phyloP scores from a whole-genome alignment of 92 coral and sea anemone genomes.

The Palythoa heliodiscus region DNA sequence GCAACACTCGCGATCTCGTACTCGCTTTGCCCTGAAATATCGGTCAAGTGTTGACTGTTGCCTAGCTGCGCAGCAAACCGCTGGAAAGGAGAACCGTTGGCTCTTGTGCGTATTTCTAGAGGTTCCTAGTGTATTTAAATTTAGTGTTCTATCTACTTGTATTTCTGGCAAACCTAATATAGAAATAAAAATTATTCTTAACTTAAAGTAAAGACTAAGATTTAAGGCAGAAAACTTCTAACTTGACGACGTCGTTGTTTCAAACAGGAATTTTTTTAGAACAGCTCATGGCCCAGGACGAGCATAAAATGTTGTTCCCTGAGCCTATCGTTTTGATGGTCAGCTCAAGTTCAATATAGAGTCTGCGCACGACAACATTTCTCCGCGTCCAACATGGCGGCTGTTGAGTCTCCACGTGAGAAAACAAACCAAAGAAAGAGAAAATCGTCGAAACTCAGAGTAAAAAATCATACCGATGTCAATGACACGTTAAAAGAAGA shows the following conservation, averaged over 20 bases:
- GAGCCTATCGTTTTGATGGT: neutral
- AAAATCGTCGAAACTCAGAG: neutral
- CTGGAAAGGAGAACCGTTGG: conserved; percentile 14
- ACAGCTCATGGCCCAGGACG: neutral
- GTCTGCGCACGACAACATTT: neutral
- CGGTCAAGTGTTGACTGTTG: conserved; percentile 23
- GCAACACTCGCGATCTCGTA: too few species aligned
- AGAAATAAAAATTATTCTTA: neutral
- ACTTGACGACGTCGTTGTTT: too few species aligned
- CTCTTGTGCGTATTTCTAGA: neutral
- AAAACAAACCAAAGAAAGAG: neutral
- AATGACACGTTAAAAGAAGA: neutral
- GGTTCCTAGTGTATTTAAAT: neutral
- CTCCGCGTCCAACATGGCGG: conserved; percentile 24
- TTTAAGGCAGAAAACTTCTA: too few species aligned
- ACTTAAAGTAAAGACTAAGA: too few species aligned
- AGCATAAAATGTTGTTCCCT: neutral
- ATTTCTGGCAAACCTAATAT: neutral
- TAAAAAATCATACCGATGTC: neutral
- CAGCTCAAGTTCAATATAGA: neutral
- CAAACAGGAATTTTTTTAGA: neutral
- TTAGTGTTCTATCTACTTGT: neutral
- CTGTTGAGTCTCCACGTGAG: neutral
- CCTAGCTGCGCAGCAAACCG: conserved; percentile 29
- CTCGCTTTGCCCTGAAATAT: neutral